Evolutionary conservation across 2,888 invertebrate species (phyloP).

Genomic region (Epistrophella euchroma): DNA sequence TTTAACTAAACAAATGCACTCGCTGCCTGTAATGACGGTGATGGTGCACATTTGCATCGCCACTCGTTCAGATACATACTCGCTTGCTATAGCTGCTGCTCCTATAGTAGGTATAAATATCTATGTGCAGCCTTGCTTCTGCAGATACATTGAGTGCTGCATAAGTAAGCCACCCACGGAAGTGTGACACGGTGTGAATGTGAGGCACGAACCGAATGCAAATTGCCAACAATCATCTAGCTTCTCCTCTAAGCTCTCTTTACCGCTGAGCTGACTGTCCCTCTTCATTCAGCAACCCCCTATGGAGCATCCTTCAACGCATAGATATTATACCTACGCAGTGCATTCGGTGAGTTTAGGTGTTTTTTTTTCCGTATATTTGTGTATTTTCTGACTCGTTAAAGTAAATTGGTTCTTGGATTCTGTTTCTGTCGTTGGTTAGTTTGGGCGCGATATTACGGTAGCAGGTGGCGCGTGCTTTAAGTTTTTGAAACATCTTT

Average conservation of each 20-base stretch:
- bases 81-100: background rate
- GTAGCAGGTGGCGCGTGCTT: constrained; percentile 65
- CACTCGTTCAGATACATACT: constrained; percentile 20
- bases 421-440: background rate
- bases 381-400: constrained; percentile 55
- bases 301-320: constrained; percentile 53
- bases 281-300: background rate
- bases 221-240: constrained; percentile 66
- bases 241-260: background rate
- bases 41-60: constrained; percentile 70
- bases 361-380: constrained; percentile 24
- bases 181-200: constrained; percentile 72
- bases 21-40: constrained; percentile 67
- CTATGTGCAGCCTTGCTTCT: background rate
- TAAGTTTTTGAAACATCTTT: constrained; percentile 43
- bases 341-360: constrained; percentile 10
- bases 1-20: constrained; percentile 65
- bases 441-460: constrained; percentile 2
- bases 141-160: constrained; percentile 45
- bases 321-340: constrained; percentile 33
- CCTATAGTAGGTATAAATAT: background rate
- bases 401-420: constrained; percentile 68
- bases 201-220: constrained; percentile 70
- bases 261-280: background rate
- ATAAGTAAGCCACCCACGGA: constrained; percentile 72